Conservation (phyloP, 2,113 vertebrate species). For the Sceloporus tristichus region DNA sequence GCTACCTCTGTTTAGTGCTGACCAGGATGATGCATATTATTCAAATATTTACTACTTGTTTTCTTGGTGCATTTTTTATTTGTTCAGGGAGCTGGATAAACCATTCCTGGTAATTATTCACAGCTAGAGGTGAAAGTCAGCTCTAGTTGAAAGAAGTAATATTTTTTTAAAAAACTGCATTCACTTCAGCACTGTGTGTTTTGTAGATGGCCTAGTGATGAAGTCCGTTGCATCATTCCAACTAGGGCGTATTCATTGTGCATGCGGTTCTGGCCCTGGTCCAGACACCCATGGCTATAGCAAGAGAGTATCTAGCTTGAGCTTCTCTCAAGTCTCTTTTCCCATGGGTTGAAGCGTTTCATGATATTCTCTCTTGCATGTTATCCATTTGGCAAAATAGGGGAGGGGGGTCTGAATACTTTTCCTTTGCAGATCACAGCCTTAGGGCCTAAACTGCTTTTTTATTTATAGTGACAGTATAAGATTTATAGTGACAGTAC, state of each 20-base stretch:
- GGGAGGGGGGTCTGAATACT: not conserved
- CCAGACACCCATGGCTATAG: not conserved
- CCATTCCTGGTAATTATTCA: conserved; percentile 2
- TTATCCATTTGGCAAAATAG: not conserved
- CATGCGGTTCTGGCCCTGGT: not conserved
- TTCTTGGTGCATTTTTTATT: not conserved
- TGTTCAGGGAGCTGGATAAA: not conserved
- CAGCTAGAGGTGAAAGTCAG: not conserved
- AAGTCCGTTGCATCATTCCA: not conserved
- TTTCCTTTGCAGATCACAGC: not conserved
- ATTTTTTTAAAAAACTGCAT: not conserved
- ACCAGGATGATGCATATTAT: not conserved
- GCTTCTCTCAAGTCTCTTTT: not conserved
- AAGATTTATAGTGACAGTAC: not conserved
- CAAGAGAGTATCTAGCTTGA: not conserved
- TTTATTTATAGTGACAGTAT: not conserved
- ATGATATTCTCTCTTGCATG: not conserved
- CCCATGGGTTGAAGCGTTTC: not conserved
- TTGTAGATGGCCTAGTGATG: not conserved
- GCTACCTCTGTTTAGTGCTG: not conserved
- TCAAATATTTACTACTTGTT: not conserved
- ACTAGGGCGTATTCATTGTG: not conserved
- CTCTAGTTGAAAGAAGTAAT: not conserved
- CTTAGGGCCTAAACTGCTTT: not conserved
- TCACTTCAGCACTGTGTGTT: not conserved